A percentile compares a stretch with the other conserved stretches of the same genome.
phyloP scores from a whole-genome alignment of 2,797 vertebrate species.

The Lutjanus campechanus region DNA sequence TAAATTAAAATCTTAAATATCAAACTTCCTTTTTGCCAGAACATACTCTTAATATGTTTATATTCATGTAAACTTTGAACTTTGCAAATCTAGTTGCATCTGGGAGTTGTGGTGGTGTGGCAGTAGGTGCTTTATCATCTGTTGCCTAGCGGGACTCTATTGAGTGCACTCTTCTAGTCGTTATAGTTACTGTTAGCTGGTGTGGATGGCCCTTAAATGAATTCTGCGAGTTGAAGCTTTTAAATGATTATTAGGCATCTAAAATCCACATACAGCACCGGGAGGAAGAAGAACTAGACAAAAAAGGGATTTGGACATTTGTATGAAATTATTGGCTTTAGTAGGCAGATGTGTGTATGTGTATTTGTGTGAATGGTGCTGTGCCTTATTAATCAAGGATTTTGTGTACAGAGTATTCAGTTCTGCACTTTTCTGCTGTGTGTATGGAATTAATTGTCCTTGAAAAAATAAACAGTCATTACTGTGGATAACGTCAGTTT shows the following conservation, averaged over 20 bases:
- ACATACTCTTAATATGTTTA: too few relatives aligned
- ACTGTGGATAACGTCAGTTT: background rate
- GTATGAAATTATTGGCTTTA: slow-evolving; percentile 19
- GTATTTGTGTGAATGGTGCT: background rate
- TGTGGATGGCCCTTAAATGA: background rate
- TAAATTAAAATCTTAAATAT: too few relatives aligned
- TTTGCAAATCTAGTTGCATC: too few relatives aligned
- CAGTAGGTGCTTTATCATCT: too few relatives aligned
- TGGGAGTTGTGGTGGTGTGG: too few relatives aligned
- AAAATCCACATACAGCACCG: slow-evolving; percentile 1
- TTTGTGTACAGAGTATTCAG: slow-evolving; percentile 8
- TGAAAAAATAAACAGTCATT: too few relatives aligned
- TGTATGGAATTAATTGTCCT: slow-evolving; percentile 1
- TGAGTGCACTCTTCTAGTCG: too few relatives aligned
- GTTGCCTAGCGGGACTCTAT: too few relatives aligned
- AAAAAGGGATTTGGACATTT: slow-evolving; percentile 10
- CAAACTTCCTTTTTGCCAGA: too few relatives aligned
- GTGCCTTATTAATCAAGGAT: slow-evolving; percentile 6
- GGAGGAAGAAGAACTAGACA: slow-evolving; percentile 7
- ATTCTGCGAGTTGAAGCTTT: slow-evolving; percentile 1
- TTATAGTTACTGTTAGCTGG: too few relatives aligned
- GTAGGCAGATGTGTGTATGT: background rate
- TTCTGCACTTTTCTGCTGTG: slow-evolving; percentile 10
- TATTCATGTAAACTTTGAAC: too few relatives aligned
- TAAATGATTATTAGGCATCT: slow-evolving; percentile 6